Evolutionary conservation across 2,113 vertebrate species (phyloP).

Genomic region (Podocnemis expansa): DNA sequence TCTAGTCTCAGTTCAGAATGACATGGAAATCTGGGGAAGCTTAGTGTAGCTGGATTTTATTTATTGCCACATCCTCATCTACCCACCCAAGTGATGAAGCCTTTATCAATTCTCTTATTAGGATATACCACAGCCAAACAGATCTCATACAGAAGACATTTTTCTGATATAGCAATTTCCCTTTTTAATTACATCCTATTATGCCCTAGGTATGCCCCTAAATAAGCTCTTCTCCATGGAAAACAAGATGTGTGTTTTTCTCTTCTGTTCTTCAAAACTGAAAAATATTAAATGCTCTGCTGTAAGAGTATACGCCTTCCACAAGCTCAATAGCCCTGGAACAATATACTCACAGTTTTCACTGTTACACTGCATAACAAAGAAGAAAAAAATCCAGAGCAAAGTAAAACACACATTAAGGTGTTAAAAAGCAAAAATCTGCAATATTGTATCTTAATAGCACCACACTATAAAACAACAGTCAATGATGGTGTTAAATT

Average conservation of each 20-base stretch:
- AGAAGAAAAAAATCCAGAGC: no score
- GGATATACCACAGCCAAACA: neutral
- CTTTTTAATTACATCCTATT: neutral
- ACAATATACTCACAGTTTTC: neutral
- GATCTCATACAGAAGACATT: neutral
- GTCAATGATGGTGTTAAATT: neutral
- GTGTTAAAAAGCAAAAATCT: constrained; percentile 12
- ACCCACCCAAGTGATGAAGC: neutral
- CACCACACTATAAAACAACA: constrained; percentile 19
- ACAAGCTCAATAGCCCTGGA: neutral
- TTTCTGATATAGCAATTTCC: neutral
- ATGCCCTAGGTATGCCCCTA: neutral
- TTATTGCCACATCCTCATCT: neutral
- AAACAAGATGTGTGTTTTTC: neutral
- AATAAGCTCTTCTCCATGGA: neutral
- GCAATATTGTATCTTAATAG: constrained; percentile 20
- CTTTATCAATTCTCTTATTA: neutral
- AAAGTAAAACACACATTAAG: neutral
- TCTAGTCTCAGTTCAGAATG: neutral
- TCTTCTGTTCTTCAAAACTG: neutral
- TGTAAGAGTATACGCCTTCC: neutral
- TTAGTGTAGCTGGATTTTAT: neutral
- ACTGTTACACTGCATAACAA: neutral
- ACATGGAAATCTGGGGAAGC: neutral
- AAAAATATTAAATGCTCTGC: neutral